Evolutionary conservation across 2,888 invertebrate species (phyloP).

Genomic region (Vandiemenella viatica): DNA sequence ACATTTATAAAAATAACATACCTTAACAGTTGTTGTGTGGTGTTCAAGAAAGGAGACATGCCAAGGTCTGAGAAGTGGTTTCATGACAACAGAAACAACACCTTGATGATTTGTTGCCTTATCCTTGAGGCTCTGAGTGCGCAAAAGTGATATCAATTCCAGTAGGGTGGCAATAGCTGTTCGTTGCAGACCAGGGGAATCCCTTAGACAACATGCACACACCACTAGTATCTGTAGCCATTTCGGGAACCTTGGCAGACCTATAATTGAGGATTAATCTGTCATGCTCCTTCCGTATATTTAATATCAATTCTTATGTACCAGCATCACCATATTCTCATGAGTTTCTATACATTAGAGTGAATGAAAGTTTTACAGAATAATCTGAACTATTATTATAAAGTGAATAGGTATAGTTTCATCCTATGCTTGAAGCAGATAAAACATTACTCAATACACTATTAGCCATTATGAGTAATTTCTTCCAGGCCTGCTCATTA

Average conservation of each 20-base stretch:
- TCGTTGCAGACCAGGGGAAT: constrained; percentile 45
- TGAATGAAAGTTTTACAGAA: too few relatives aligned
- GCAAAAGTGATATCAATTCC: constrained; percentile 49
- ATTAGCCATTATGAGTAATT: too few relatives aligned
- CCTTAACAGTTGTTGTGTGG: constrained; percentile 51
- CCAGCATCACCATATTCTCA: too few relatives aligned
- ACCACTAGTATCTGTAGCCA: constrained; percentile 58
- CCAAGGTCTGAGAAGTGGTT: constrained; percentile 49
- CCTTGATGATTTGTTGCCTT: constrained; percentile 28
- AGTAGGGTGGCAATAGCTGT: constrained; percentile 54
- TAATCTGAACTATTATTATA: too few relatives aligned
- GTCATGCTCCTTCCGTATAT: too few relatives aligned
- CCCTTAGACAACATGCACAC: constrained; percentile 46
- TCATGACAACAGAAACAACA: constrained; percentile 49
- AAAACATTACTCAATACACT: too few relatives aligned
- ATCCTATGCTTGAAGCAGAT: too few relatives aligned
- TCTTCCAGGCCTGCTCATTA: too few relatives aligned
- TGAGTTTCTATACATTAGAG: too few relatives aligned
- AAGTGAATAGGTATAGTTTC: too few relatives aligned
- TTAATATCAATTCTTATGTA: too few relatives aligned
- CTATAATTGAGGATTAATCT: too few relatives aligned
- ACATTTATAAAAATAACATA: constrained; percentile 20
- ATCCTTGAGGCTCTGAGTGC: constrained; percentile 30
- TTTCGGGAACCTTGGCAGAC: constrained; percentile 34
- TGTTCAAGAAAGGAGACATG: constrained; percentile 51